A percentile compares a stretch with the other conserved stretches of the same genome.
Evolutionary conservation across 2,888 invertebrate species (phyloP).

Genomic region (Tholera decimalis): DNA sequence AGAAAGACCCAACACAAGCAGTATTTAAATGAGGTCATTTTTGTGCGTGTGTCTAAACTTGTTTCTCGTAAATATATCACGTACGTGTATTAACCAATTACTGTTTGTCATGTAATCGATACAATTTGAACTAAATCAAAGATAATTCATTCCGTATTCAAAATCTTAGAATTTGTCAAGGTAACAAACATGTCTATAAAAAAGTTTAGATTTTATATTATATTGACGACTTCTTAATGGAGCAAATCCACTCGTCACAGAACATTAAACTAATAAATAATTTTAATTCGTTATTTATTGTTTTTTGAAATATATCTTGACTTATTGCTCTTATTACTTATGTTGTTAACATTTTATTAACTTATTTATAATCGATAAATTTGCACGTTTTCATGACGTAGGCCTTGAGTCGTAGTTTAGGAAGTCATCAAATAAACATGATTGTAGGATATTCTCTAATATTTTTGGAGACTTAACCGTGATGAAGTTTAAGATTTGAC

Average conservation of each 20-base stretch:
- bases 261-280: constrained; percentile 12
- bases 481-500: constrained; percentile 14
- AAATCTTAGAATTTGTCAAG: constrained; percentile 22
- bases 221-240: constrained; percentile 23
- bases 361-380: neutral
- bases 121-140: constrained; percentile 15
- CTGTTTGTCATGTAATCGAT: neutral
- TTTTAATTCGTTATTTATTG: constrained; percentile 11
- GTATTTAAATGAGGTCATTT: constrained; percentile 3
- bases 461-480: too few species aligned
- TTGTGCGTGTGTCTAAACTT: neutral
- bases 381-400: neutral
- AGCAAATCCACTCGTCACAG: constrained; percentile 7
- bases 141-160: neutral
- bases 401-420: constrained; percentile 11
- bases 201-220: constrained; percentile 10
- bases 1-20: constrained; percentile 1
- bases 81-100: constrained; percentile 11
- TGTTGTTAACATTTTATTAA: constrained; percentile 14
- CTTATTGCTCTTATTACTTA: constrained; percentile 24
- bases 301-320: constrained; percentile 9
- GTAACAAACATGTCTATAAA: constrained; percentile 18
- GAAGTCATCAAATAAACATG: constrained; percentile 25
- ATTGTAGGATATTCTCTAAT: constrained; percentile 32
- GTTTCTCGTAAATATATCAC: neutral